These are phyloP conservation scores for Pluvianellus socialis DNA, from an alignment of 2,113 vertebrate species.

Conservation along the genomic window DNA sequence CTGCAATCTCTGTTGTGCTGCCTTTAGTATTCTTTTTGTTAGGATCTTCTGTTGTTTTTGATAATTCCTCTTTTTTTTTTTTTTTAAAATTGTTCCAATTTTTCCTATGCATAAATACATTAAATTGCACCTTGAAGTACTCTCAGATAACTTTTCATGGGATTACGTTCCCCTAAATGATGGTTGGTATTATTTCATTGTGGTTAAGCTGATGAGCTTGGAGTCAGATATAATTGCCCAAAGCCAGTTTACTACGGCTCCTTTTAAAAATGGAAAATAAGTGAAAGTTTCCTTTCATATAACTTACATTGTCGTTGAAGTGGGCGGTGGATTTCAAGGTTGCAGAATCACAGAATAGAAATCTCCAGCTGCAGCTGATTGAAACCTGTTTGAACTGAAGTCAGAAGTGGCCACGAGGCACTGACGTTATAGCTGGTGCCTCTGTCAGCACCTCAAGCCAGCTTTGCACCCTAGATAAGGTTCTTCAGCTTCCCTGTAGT, in stretches of 20 bases:
- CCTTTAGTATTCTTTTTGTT: background rate
- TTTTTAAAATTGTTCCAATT: background rate
- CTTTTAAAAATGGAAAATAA: background rate
- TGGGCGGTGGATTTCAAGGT: accelerated
- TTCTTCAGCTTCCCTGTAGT: background rate
- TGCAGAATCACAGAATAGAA: background rate
- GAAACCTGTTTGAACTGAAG: background rate
- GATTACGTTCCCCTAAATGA: background rate
- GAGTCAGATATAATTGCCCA: background rate
- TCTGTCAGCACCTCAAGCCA: background rate
- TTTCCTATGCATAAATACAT: background rate
- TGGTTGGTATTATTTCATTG: background rate
- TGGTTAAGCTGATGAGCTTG: background rate
- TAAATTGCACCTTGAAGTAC: background rate
- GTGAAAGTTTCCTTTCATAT: background rate
- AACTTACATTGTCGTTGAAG: background rate
- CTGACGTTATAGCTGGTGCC: background rate
- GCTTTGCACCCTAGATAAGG: background rate
- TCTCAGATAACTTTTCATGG: background rate
- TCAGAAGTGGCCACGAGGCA: background rate
- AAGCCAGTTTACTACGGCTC: background rate
- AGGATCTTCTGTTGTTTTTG: background rate
- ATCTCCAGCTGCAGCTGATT: accelerated
- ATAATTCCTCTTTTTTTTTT: background rate
- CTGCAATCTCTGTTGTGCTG: background rate